Evolutionary conservation across 2,113 vertebrate species (phyloP), one percentile per base, ranked within the genome.

Genomic region (Hemibagrus wyckioides): DNA sequence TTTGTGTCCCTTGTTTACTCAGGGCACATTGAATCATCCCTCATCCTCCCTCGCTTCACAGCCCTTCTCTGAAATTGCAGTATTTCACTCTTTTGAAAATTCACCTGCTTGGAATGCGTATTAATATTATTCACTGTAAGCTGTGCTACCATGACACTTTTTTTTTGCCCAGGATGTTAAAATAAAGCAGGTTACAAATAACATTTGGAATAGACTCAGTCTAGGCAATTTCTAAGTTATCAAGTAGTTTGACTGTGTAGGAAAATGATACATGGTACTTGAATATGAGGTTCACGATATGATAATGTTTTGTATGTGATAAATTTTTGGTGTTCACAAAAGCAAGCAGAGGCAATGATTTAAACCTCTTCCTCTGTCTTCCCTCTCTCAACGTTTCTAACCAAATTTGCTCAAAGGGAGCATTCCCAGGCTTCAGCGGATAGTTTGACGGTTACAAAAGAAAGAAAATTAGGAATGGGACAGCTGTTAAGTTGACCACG

Each of bases 391-490:
- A 73, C 85, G 56, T 85, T 85, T 82, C n/a, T 82, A 86, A 92
- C 90, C 91, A 92, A 89, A 93, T 91, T 92, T 89, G 93, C 93
- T 93, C 83, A 89, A 88, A 90, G 77, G 82, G 88, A 90, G 90
- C 91, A 91, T 91, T 93, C 91, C 87, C 89, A 88, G 90, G 88
- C 80, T 94, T 94, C 93, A 92, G 90, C 88, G 91, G 90, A 93
- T 93, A 94, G 90, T 93, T 93, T 94, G 93, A 93, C 86, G 79
- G 87, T 86, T 83, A 41, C 80, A 80, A 30, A 65, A 80, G 69
- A 85, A 87, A 91, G 90, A 87, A 88, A 94, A 92, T 90, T 91
- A 89, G 81, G 81, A 17, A 79, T 79, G 67, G 36, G 57, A 88
- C 39, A 39, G 59, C 30, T 65, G 54, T n/a, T 28, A 82, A 67